Evolutionary conservation across 2,797 vertebrate species (phyloP).

Genomic region (Phalanger gymnotis): DNA sequence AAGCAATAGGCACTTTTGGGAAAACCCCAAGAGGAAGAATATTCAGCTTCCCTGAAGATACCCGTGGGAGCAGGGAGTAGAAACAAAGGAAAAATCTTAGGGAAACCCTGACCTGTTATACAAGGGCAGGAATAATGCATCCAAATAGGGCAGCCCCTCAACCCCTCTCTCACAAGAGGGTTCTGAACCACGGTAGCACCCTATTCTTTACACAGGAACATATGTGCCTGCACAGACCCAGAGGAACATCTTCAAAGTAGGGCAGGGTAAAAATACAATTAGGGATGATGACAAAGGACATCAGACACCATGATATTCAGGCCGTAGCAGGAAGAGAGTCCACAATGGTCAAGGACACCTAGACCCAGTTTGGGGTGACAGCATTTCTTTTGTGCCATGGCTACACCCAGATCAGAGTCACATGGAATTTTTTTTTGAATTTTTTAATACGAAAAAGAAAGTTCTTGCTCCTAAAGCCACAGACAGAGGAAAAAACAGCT

Average conservation of each 20-base stretch:
- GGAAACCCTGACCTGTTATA: background rate
- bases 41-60: background rate
- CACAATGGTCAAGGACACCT: background rate
- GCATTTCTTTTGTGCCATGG: background rate
- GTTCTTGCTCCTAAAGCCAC: background rate
- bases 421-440: background rate
- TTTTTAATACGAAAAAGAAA: background rate
- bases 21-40: background rate
- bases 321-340: background rate
- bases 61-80: background rate
- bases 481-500: background rate
- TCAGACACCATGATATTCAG: background rate
- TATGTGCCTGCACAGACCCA: background rate
- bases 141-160: background rate
- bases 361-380: background rate
- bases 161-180: background rate
- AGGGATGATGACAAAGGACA: background rate
- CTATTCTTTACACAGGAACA: background rate
- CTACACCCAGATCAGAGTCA: background rate
- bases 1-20: background rate
- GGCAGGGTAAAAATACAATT: background rate
- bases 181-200: background rate
- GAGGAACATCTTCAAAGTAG: background rate
- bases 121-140: background rate
- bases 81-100: no score